These are phyloP conservation scores for Leucoraja erinaceus DNA, from an alignment of 2,113 vertebrate species.

Conservation along the genomic window DNA sequence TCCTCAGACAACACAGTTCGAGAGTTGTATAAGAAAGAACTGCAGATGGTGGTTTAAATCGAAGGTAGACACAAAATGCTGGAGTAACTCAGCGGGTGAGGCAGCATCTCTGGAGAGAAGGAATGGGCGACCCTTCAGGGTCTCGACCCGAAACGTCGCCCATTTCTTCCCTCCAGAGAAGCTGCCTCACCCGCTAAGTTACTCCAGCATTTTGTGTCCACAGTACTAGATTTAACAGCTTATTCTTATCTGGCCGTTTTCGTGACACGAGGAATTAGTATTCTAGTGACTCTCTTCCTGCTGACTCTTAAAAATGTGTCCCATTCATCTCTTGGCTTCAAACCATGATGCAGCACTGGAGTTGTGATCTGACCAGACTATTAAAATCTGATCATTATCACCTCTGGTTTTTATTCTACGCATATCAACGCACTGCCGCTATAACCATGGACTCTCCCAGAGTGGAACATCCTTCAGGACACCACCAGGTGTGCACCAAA, in stretches of 20 bases:
- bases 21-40: background rate
- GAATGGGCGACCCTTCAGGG: no score
- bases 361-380: background rate
- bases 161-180: no score
- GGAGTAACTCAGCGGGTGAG: no score
- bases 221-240: background rate
- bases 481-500: no score
- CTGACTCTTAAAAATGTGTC: background rate
- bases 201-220: no score
- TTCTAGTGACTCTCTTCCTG: background rate
- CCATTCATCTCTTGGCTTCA: background rate
- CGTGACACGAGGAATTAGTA: background rate
- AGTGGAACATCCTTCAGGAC: no score
- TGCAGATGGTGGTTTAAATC: no score
- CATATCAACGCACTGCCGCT: background rate
- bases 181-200: no score
- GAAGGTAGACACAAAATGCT: no score
- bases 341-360: background rate
- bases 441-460: no score
- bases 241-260: background rate
- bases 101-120: no score
- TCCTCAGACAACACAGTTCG: background rate
- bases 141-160: no score
- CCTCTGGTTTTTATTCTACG: background rate
- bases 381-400: background rate